Base-by-base conservation (phyloP, 2,797 vertebrate genomes). In the Melanotaenia boesemani region DNA sequence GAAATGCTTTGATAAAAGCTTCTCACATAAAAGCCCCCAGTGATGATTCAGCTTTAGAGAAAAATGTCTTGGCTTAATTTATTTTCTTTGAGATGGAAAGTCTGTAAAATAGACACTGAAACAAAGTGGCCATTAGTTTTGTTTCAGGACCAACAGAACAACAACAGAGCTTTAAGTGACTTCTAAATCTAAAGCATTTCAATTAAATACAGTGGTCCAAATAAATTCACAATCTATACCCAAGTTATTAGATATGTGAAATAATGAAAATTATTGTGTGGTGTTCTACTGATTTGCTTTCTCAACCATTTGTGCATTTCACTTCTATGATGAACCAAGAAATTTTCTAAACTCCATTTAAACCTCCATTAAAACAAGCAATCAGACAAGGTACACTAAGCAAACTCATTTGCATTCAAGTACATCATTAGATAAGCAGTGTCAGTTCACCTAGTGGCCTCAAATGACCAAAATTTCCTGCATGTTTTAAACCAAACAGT, bases 381-480 rank as follows among this genome's bases (percentile, higher is more conserved):
- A 70, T 76, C 60, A 76, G 63, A 73, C 68, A 67, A 72, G 63
- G 32, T 73, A 80, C 70, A 71, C 56, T 66, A 57, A 78, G 63
- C 67, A 82, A 77, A 83, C 70, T 71, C 30, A 77, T 85, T 72
- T 83, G 37, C 59, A 67, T 85, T 57, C 1, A 26, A 70, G 58
- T 8, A 32, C 16, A 15, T 22, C 52, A 60, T 6, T 52, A 60
- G 52, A 77, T 28, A 22, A 61, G 58, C 50, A 74, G 71, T 8
- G 44, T 74, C n/a, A 0, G 70, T 70, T 66, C 36, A 82, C 11
- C 65, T 41, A 2, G 12, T 60, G 76, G 80, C 81, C 56, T 60
- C 34, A 59, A 84, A 36, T 80, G 85, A 80, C 41, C 0, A 76
- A 64, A 74, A 70, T 79, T 77, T 70, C 66, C 74, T 64, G 67